A percentile compares a stretch with the other conserved stretches of the same genome.
phyloP scores from a whole-genome alignment of 2,797 vertebrate genomes.

The Pantherophis vulpinus region DNA sequence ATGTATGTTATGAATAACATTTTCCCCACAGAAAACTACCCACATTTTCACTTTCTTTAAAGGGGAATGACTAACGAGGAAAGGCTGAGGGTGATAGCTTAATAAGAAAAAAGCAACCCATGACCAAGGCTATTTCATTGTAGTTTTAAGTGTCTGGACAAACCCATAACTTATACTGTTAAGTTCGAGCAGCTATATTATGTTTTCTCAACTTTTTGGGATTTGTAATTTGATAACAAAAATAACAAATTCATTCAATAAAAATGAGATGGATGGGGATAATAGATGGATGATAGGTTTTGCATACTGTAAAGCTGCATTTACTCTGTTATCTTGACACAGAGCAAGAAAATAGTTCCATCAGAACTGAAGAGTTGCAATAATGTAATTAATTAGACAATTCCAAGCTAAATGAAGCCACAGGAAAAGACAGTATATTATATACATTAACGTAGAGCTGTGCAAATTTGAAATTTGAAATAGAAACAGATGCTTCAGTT shows the following conservation, averaged over 20 bases:
- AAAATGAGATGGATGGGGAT: background rate
- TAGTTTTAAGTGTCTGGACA: background rate
- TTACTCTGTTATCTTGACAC: background rate
- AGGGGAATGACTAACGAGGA: background rate
- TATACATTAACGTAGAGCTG: background rate
- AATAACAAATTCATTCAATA: background rate
- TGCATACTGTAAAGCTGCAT: background rate
- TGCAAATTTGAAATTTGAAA: background rate
- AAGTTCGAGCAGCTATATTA: background rate
- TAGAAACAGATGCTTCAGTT: background rate
- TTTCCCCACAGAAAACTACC: background rate
- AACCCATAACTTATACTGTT: background rate
- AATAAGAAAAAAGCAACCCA: background rate
- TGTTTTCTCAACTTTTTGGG: background rate
- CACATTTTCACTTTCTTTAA: background rate
- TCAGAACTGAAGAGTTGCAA: background rate
- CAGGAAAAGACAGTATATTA: background rate
- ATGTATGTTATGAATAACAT: background rate
- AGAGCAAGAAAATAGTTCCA: background rate
- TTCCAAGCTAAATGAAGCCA: background rate
- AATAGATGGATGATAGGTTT: too few species aligned
- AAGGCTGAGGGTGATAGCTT: background rate
- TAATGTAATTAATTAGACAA: background rate
- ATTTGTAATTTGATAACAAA: background rate
- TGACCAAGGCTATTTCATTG: background rate